phyloP scores from a whole-genome alignment of 2,888 invertebrate genomes.

The Xylota sylvarum region DNA sequence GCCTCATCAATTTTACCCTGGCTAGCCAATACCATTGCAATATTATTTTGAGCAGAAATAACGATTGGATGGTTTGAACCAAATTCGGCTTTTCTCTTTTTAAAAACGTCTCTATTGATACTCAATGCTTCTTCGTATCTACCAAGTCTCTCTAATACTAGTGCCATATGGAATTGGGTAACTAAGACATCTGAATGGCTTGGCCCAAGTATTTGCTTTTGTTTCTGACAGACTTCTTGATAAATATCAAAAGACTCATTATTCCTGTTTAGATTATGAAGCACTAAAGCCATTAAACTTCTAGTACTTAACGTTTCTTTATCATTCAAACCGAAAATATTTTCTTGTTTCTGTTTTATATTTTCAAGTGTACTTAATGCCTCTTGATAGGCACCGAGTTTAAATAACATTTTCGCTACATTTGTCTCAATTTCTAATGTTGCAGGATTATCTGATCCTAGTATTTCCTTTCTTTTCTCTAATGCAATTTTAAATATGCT shows the following conservation, averaged over 20 bases:
- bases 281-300: not conserved
- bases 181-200: not conserved
- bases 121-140: constrained; percentile 32
- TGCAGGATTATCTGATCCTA: constrained; percentile 19
- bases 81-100: not conserved
- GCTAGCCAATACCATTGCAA: constrained; percentile 4
- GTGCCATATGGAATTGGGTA: constrained; percentile 29
- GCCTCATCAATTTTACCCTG: constrained; percentile 3
- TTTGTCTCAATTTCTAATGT: not conserved
- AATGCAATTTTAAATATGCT: not conserved
- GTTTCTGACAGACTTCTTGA: constrained; percentile 17
- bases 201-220: constrained; percentile 3
- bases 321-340: constrained; percentile 20
- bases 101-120: constrained; percentile 2
- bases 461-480: constrained; percentile 6
- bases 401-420: not conserved
- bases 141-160: not conserved
- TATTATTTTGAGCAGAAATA: constrained; percentile 13
- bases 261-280: constrained; percentile 6
- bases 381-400: not conserved
- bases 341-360: not conserved
- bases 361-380: constrained; percentile 6
- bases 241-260: constrained; percentile 20
- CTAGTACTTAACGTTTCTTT: not conserved
- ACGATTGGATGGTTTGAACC: not conserved